Evolutionary conservation across 2,797 vertebrate genomes (phyloP).

Genomic region (Podarcis siculus): DNA sequence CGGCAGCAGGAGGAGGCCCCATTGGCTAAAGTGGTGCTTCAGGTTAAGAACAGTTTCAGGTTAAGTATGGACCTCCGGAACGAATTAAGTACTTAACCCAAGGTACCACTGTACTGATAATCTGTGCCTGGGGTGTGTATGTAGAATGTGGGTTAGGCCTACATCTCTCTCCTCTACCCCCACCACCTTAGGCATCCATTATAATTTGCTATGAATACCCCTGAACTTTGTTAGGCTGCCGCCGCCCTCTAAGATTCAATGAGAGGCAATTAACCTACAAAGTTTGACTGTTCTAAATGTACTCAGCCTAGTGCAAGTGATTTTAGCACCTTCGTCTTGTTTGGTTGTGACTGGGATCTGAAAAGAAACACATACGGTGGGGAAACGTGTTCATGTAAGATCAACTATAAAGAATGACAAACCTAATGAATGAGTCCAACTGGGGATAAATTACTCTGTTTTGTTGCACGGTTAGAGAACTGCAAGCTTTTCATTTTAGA

Average conservation of each 20-base stretch:
- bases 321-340: neutral
- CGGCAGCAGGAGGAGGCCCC: no score
- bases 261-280: neutral
- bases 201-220: neutral
- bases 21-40: no score
- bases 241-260: neutral
- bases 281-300: neutral
- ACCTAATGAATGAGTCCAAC: neutral
- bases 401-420: neutral
- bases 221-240: neutral
- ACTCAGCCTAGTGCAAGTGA: neutral
- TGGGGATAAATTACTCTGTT: neutral
- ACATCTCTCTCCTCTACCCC: no score
- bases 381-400: neutral
- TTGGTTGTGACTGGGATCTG: neutral
- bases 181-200: no score
- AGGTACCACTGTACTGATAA: no score
- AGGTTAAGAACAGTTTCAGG: no score
- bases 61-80: no score
- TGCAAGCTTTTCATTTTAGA: constrained; percentile 27
- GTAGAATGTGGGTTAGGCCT: neutral
- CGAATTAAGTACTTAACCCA: no score
- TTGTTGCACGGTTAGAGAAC: constrained; percentile 12
- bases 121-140: neutral
- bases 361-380: neutral